Base-by-base conservation (phyloP, 2,797 vertebrate species). In the Choloepus didactylus region DNA sequence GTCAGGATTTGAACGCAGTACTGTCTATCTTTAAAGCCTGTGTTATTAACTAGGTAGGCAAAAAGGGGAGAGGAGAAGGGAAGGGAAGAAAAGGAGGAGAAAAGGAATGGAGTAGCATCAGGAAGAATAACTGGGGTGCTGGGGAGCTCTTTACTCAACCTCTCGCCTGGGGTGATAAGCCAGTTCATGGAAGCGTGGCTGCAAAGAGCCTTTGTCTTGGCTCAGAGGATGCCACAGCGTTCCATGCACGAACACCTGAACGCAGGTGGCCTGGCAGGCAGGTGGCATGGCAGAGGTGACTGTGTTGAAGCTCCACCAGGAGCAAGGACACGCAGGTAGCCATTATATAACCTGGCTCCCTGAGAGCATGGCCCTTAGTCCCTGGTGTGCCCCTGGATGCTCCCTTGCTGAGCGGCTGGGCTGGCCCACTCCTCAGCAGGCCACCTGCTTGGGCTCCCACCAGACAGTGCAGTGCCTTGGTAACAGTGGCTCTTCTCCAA, bases 401-500 rank as follows among this genome's bases (percentile, higher is more conserved):
- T 27, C 51, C 12, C 46, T 21, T n/a, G 67, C 60, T 15, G 38
- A 59, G 66, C 59, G 3, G 38, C 44, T 9, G 14, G 49, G 1
- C 81, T 38, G 46, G 16, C 11, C 49, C 79, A 16, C 38, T 49
- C n/a, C 38, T n/a, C 46, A 0, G 1, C 8, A 9, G 23, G 29
- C 31, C 56, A 49, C 25, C 12, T 56, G 77, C 54, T 18, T 1
- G 6, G 2, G 54, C 6, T 83, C 54, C 46, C 56, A 87, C 79
- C 84, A 93, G 96, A 96, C 41, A 75, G 38, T 56, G 72, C 41
- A 75, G 38, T 56, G 72, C 64, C 44, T 76, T 94, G 69, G 95
- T 86, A 79, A 75, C 31, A 94, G 85, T 66, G 86, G 92, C 79
- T 95, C 96, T 87, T 89, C 91, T 49, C 75, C 60, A 82, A 89